Evolutionary conservation across 1,140 invertebrate species (phyloP).

Genomic region (Lethocerus indicus): DNA sequence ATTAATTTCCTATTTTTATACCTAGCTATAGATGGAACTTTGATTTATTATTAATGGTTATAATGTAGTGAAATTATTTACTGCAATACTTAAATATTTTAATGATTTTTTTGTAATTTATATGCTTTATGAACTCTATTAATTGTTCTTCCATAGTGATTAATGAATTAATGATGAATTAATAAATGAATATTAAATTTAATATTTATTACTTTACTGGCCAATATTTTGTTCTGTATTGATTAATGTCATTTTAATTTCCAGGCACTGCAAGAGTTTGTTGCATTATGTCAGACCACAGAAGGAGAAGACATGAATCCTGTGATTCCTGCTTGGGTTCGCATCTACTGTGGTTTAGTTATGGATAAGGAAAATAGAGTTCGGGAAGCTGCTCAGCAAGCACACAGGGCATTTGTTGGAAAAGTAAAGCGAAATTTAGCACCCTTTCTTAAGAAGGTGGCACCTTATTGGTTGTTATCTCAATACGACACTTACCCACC

Average conservation of each 20-base stretch:
- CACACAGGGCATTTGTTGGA: conserved; percentile 44
- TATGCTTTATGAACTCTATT: no score
- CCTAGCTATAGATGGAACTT: no score
- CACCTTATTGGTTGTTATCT: conserved; percentile 56
- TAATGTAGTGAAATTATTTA: no score
- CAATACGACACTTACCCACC: conserved; percentile 68
- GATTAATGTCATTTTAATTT: no score
- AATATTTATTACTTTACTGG: background rate
- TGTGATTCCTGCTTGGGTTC: conserved; percentile 59
- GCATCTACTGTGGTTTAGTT: conserved; percentile 51
- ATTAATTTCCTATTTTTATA: no score
- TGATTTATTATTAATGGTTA: no score
- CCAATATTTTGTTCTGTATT: no score
- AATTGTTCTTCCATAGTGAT: no score
- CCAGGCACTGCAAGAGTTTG: conserved; percentile 10
- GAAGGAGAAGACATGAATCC: conserved; percentile 30
- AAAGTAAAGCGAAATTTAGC: conserved; percentile 56
- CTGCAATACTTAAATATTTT: no score
- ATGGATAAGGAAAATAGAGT: conserved; percentile 63
- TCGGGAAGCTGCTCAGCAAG: conserved; percentile 48
- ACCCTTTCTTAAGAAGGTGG: conserved; percentile 54
- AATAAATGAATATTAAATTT: background rate
- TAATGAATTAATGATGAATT: no score
- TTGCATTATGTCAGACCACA: background rate
- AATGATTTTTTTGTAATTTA: no score